Conservation (phyloP, 2,113 vertebrate species). For the Cheirogaleus medius region DNA sequence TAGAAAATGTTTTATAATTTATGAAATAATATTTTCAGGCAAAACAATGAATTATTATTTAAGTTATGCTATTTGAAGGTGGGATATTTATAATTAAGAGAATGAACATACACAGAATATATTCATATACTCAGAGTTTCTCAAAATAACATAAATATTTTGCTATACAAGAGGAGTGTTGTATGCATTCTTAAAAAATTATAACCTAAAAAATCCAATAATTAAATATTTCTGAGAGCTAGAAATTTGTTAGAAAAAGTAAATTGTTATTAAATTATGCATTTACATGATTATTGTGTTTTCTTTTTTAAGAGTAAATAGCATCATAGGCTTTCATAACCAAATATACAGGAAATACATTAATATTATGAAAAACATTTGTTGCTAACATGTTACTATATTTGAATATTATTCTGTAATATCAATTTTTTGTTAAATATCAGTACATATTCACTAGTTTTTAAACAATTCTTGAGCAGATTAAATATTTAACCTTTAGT, state of each 20-base stretch:
- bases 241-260: slow-evolving; percentile 33
- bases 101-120: background rate
- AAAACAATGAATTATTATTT: slow-evolving; percentile 45
- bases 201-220: background rate
- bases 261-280: slow-evolving; percentile 5
- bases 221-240: background rate
- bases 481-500: slow-evolving; percentile 63
- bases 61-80: slow-evolving; percentile 17
- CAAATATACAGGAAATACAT: slow-evolving; percentile 3
- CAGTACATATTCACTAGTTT: background rate
- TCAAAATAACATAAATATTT: slow-evolving; percentile 51
- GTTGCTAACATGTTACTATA: slow-evolving; percentile 1
- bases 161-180: background rate
- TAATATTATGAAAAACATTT: slow-evolving; percentile 11
- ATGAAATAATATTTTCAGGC: slow-evolving; percentile 38
- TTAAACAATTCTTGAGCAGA: slow-evolving; percentile 51
- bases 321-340: slow-evolving; percentile 7
- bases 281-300: slow-evolving; percentile 17
- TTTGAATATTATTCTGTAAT: slow-evolving; percentile 23
- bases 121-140: background rate
- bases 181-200: slow-evolving; percentile 33
- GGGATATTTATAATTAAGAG: background rate
- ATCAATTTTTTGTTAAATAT: slow-evolving; percentile 31
- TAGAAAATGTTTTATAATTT: slow-evolving; percentile 46
- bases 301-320: slow-evolving; percentile 37